Percentiles rank a stretch among this genome's conserved stretches.
phyloP scores from a whole-genome alignment of 2,888 invertebrate genomes.

The Plebejus anna region DNA sequence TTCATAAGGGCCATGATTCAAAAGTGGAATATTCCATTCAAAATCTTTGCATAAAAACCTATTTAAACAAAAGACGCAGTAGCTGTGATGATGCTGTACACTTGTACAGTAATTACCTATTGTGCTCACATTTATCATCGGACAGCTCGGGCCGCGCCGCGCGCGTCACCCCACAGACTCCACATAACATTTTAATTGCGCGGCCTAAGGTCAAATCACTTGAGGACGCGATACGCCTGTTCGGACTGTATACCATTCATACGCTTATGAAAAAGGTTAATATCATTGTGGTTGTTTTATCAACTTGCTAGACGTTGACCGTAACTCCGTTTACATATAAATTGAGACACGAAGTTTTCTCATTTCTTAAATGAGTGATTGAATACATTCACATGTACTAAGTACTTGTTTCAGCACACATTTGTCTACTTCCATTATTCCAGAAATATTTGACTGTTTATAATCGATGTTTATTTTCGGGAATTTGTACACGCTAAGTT shows the following conservation, averaged over 20 bases:
- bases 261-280: constrained; percentile 23
- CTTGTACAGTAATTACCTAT: constrained; percentile 34
- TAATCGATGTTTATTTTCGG: constrained; percentile 43
- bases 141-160: constrained; percentile 34
- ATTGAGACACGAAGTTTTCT: too few species aligned
- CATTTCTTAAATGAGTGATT: too few species aligned
- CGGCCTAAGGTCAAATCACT: constrained; percentile 78
- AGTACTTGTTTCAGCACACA: too few species aligned
- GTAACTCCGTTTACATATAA: too few species aligned
- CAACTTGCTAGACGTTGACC: neutral
- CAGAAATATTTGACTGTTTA: constrained; percentile 1
- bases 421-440: neutral
- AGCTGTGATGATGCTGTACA: constrained; percentile 5
- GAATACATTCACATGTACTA: too few species aligned
- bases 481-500: constrained; percentile 55
- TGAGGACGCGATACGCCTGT: constrained; percentile 45
- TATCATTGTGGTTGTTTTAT: neutral
- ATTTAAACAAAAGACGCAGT: constrained; percentile 11
- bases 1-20: neutral
- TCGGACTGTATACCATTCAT: neutral
- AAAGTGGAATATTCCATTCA: neutral
- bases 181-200: constrained; percentile 71
- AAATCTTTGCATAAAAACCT: neutral
- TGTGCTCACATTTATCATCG: constrained; percentile 46
- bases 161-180: constrained; percentile 46